These are phyloP conservation scores for Phaetusa simplex DNA, from an alignment of 2,113 vertebrate species.

Conservation along the genomic window DNA sequence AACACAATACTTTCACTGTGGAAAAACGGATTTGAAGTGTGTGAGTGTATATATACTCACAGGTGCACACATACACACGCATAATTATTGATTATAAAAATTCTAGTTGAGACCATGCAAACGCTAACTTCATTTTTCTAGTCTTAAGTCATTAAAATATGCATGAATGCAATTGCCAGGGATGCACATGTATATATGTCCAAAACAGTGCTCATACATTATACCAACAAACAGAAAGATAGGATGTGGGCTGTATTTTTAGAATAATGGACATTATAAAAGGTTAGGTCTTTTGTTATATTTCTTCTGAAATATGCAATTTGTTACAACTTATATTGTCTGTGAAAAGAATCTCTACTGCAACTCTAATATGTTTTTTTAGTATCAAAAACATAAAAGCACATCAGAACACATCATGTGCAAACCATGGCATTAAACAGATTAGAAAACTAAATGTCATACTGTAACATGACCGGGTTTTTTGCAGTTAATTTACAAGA, in stretches of 20 bases:
- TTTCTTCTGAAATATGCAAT: slow-evolving; percentile 66
- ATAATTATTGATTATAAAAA: not conserved
- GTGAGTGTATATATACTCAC: not conserved
- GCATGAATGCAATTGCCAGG: slow-evolving; percentile 16
- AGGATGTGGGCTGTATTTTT: slow-evolving; percentile 51
- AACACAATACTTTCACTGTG: not conserved
- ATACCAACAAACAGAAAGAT: slow-evolving; percentile 6
- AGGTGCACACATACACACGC: not conserved
- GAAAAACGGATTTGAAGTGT: not conserved
- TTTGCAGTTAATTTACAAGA: slow-evolving; percentile 75
- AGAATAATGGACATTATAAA: slow-evolving; percentile 29
- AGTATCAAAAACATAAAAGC: slow-evolving; percentile 74
- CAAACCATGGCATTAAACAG: slow-evolving; percentile 77
- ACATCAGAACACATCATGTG: slow-evolving; percentile 73
- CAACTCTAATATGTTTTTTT: slow-evolving; percentile 70
- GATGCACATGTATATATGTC: not conserved
- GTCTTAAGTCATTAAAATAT: slow-evolving; percentile 38
- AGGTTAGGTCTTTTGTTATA: slow-evolving; percentile 51
- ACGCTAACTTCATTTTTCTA: not conserved
- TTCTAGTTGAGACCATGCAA: not conserved
- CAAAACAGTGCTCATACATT: slow-evolving; percentile 2
- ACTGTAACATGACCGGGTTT: slow-evolving; percentile 51
- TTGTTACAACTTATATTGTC: slow-evolving; percentile 72
- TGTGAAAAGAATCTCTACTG: slow-evolving; percentile 75
- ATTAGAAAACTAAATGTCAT: slow-evolving; percentile 79